Percentiles rank a stretch among this genome's conserved stretches.
These are phyloP conservation scores for Rotaria magnacalcarata DNA, from an alignment of 2,888 invertebrate genomes.

Conservation along the genomic window DNA sequence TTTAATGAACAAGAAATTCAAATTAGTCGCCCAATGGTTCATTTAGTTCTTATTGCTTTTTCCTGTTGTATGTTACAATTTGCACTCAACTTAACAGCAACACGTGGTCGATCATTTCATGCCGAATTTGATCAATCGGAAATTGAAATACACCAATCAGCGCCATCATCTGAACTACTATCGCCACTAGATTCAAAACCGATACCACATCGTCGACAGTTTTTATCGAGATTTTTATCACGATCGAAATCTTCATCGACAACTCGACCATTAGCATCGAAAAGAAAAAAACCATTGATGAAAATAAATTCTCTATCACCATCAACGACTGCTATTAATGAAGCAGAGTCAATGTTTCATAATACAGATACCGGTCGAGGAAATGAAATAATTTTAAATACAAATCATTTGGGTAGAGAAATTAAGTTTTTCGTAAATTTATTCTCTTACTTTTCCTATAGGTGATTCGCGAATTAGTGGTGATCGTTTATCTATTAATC, in stretches of 20 bases:
- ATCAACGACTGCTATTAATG: not conserved
- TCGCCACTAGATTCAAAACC: not conserved
- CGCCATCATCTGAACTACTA: not conserved
- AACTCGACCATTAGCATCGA: not conserved
- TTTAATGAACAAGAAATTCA: slow-evolving; percentile 48
- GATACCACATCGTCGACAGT: not conserved
- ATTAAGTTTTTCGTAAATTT: no score
- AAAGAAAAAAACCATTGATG: not conserved
- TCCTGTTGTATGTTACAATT: slow-evolving; percentile 56
- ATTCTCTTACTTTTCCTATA: no score
- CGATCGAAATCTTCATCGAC: not conserved
- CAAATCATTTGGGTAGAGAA: no score
- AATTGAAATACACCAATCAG: slow-evolving; percentile 9
- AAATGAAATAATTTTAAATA: no score
- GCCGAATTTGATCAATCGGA: slow-evolving; percentile 26
- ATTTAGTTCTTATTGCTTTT: slow-evolving; percentile 54
- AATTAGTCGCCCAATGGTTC: slow-evolving; percentile 51
- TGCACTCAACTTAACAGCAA: slow-evolving; percentile 55
- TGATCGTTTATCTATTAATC: not conserved
- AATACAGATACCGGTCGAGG: no score
- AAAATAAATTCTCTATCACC: not conserved
- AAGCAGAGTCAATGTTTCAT: not conserved
- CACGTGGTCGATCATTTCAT: slow-evolving; percentile 48
- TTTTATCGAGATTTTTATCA: not conserved
- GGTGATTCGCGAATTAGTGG: no score